Evolutionary conservation across 1,140 invertebrate species (phyloP).

Genomic region (Diachasma alloeum): DNA sequence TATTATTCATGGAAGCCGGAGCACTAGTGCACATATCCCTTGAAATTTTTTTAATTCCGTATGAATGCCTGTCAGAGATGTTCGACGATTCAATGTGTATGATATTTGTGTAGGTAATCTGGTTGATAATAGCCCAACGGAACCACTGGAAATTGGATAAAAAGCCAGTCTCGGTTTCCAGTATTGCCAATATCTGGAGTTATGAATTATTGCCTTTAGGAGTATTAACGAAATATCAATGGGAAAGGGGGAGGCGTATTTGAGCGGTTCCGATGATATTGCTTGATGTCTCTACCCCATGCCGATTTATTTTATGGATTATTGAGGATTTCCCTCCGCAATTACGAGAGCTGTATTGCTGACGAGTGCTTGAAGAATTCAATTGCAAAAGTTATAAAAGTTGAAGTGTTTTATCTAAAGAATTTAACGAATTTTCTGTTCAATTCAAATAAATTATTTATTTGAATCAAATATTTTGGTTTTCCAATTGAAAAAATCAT

Average conservation of each 20-base stretch:
- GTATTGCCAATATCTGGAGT: constrained; percentile 4
- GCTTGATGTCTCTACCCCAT: not conserved
- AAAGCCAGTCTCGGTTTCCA: not conserved
- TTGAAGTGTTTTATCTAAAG: not conserved
- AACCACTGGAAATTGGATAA: not conserved
- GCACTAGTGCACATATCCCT: not conserved
- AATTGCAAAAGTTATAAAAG: not conserved
- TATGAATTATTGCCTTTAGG: constrained; percentile 1
- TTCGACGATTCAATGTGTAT: not conserved
- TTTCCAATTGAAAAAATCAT: too few species aligned
- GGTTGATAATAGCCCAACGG: not conserved
- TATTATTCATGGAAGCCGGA: not conserved
- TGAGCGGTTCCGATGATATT: not conserved
- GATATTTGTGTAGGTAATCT: not conserved
- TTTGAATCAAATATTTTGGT: too few species aligned
- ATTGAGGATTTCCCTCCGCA: not conserved
- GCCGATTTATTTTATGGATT: not conserved
- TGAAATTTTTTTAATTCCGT: not conserved
- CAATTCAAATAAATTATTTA: not conserved
- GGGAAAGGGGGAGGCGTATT: not conserved
- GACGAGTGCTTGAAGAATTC: not conserved
- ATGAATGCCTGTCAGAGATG: not conserved
- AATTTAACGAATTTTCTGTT: not conserved
- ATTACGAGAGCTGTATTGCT: not conserved
- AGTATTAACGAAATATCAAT: not conserved